Evolutionary conservation across 30 jellyfish, hydroid and myxozoan species (phyloP).

Genomic region (Cassiopea andromeda): DNA sequence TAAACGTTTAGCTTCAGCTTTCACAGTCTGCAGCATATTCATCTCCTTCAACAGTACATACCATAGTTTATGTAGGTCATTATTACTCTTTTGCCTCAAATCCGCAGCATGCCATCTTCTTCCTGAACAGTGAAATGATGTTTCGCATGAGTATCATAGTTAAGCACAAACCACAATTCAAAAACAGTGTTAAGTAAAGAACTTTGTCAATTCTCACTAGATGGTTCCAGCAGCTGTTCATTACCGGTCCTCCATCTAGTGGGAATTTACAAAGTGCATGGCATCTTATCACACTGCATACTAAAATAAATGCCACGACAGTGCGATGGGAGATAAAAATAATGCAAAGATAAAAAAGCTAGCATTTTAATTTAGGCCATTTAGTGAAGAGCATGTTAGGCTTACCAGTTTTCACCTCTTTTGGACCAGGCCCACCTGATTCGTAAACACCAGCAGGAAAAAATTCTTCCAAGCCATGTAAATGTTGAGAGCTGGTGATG

Average conservation of each 20-base stretch:
- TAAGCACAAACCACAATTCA: background rate
- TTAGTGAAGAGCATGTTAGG: background rate
- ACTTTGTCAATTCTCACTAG: no score
- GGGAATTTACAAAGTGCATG: no score
- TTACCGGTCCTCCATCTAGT: no score
- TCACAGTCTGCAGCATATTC: conserved; percentile 92
- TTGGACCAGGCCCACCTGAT: conserved; percentile 81
- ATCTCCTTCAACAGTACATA: conserved; percentile 90
- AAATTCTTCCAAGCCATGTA: conserved; percentile 90
- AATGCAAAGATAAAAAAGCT: no score
- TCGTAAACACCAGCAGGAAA: conserved; percentile 96
- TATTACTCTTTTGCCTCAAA: conserved; percentile 83
- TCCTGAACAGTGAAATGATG: conserved; percentile 49
- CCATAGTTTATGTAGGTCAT: conserved; percentile 97
- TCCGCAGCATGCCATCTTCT: conserved; percentile 94
- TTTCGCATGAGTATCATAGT: background rate
- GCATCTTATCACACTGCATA: no score
- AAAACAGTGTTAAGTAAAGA: background rate
- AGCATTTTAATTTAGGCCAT: no score
- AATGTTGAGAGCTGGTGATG: background rate
- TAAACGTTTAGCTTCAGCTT: conserved; percentile 85
- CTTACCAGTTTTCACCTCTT: conserved; percentile 75
- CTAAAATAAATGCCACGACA: no score
- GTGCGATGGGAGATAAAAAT: no score
- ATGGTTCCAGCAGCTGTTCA: no score